phyloP scores from a whole-genome alignment of 1,140 invertebrate species.

The Leptopilina clavipes region DNA sequence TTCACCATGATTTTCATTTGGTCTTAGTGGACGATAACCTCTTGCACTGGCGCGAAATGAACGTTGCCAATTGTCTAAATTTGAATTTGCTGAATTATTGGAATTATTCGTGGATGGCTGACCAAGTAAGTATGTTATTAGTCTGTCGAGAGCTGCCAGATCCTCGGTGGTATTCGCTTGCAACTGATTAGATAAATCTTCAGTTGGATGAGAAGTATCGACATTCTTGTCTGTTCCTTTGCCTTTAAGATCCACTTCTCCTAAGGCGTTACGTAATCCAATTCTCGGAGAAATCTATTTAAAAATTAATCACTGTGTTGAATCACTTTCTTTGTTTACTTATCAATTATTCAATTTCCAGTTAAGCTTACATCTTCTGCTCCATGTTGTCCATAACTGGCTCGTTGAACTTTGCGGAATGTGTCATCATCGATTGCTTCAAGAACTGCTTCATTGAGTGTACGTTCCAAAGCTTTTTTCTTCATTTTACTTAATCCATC shows the following conservation, averaged over 20 bases:
- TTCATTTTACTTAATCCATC: conserved; percentile 65
- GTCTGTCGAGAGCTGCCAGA: conserved; percentile 63
- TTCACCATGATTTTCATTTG: conserved; percentile 47
- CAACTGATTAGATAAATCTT: conserved; percentile 42
- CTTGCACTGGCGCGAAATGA: conserved; percentile 63
- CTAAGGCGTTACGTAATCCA: conserved; percentile 44
- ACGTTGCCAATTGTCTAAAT: conserved; percentile 65
- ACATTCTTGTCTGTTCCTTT: conserved; percentile 30
- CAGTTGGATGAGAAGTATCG: conserved; percentile 39
- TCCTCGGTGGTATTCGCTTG: conserved; percentile 64
- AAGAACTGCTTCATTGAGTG: conserved; percentile 78
- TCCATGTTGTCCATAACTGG: conserved; percentile 82
- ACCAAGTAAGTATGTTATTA: conserved; percentile 65
- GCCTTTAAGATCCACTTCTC: conserved; percentile 33
- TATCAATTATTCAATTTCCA: too few species aligned
- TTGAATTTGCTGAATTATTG: conserved; percentile 37
- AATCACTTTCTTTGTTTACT: neutral
- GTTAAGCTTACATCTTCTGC: conserved; percentile 77
- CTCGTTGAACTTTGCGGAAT: conserved; percentile 80
- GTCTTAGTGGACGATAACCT: conserved; percentile 63
- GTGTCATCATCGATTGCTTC: conserved; percentile 82
- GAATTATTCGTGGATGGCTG: conserved; percentile 47
- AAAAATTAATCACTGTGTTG: conserved; percentile 47
- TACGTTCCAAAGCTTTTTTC: conserved; percentile 64
- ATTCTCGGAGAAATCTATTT: conserved; percentile 77